Base-by-base conservation (phyloP, 1,140 invertebrate species). In the Scaptomyza montana region DNA sequence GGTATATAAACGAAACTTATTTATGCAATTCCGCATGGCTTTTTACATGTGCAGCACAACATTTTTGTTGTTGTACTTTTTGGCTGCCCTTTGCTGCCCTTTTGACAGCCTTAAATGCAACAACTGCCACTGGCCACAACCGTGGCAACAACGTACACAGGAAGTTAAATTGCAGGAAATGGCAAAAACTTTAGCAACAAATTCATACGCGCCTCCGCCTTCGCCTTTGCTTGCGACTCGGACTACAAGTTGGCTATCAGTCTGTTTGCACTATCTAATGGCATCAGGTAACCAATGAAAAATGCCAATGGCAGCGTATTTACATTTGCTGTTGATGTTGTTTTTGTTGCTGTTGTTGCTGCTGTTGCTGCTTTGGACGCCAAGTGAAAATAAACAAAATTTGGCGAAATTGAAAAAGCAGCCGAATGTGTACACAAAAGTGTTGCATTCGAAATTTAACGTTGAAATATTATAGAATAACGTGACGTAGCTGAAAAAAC, bases 211-310 rank as follows among this genome's bases (percentile, higher is more conserved):
- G 50, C 47, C 41, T n/a, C 13, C 45, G 19, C 13, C 25, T 8
- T 9, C 5, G 50, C 28, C 28, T 36, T 16, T 16, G 41, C 25
- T 9, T 33, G 45, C 21, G 12, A 25, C 16, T 12, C 2, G 2
- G 5, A n/a, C n/a, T 43, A 12, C 33, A 30, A 47, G 33, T 25
- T 55, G 64, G 74, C 74, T 64, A 77, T 78, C 74, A 77, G 59
- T 77, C 59, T 77, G 77, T 78, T 77, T 78, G 69, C 77, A 63
- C 60, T 77, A 78, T 78, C 77, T 78, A 77, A 78, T 77, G 74
- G 77, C 77, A 78, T 77, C 74, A 68, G 74, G 77, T 77, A 72
- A 68, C 74, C 69, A 62, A 77, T 77, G 77, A 78, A 68, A 78
- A 78, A 78, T 78, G 74, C 57, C 55, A 59, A 70, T 70, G 45